These are phyloP conservation scores for Characodon lateralis DNA, from an alignment of 2,797 vertebrate species.

Conservation along the genomic window DNA sequence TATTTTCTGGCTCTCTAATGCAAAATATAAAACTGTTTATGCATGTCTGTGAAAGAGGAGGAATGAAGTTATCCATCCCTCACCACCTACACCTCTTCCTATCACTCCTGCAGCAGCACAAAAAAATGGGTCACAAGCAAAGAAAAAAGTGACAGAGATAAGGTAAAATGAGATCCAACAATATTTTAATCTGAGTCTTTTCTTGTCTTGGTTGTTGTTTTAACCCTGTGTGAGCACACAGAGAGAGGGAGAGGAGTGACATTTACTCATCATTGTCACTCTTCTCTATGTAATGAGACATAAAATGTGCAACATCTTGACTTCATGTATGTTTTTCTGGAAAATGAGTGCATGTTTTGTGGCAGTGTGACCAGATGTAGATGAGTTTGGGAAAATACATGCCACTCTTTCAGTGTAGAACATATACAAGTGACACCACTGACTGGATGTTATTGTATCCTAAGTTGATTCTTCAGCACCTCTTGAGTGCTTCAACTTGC, in stretches of 20 bases:
- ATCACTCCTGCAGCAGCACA: conserved; percentile 55
- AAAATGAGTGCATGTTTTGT: neutral
- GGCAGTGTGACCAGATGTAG: neutral
- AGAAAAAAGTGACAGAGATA: conserved; percentile 71
- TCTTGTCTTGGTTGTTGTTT: conserved; percentile 59
- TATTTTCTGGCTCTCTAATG: conserved; percentile 42
- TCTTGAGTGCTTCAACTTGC: neutral
- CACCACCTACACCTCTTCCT: conserved; percentile 28
- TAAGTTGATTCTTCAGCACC: conserved; percentile 2
- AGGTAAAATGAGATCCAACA: conserved; percentile 73
- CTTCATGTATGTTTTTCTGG: neutral
- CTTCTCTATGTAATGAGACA: neutral
- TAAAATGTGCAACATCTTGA: neutral
- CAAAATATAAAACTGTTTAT: conserved; percentile 54
- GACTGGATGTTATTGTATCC: neutral
- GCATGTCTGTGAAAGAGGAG: conserved; percentile 44
- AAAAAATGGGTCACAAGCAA: conserved; percentile 80
- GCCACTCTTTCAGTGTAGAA: neutral
- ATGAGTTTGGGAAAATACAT: neutral
- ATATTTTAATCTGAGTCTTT: conserved; percentile 74
- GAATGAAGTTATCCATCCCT: conserved; percentile 56
- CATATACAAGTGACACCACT: conserved; percentile 1
- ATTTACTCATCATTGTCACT: conserved; percentile 6
- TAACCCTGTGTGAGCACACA: conserved; percentile 56
- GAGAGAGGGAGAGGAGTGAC: conserved; percentile 13